phyloP scores from a whole-genome alignment of 1,140 invertebrate genomes.

The Andricus grossulariae region DNA sequence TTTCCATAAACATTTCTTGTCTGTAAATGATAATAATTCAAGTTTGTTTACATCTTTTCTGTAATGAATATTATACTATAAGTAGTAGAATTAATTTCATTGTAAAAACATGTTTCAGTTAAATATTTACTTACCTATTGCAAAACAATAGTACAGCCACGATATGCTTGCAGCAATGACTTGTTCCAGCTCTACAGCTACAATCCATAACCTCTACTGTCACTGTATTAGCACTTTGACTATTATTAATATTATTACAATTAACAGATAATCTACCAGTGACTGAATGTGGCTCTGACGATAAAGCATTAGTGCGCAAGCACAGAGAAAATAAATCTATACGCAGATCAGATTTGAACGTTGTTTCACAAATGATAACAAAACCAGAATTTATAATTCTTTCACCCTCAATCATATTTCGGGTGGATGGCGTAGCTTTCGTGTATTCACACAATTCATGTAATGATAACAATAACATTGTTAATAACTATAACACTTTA shows the following conservation, averaged over 20 bases:
- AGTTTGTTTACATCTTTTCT: no score
- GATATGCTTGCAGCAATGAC: constrained; percentile 22
- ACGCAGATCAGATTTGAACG: not conserved
- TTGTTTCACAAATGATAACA: not conserved
- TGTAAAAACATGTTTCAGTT: no score
- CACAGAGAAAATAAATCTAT: not conserved
- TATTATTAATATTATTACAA: not conserved
- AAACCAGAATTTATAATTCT: not conserved
- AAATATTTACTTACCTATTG: not conserved
- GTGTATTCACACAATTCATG: no score
- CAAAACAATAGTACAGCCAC: constrained; percentile 9
- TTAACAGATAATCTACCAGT: not conserved
- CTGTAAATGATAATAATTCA: no score
- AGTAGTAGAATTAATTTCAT: no score
- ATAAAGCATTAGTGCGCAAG: constrained; percentile 11
- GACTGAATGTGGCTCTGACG: not conserved
- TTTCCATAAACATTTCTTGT: no score
- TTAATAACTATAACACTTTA: no score
- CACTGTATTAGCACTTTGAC: not conserved
- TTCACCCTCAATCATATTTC: not conserved
- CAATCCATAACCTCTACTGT: constrained; percentile 6
- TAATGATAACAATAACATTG: no score
- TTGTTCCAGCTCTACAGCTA: not conserved
- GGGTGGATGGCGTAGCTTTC: not conserved
- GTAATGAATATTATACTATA: no score